Conservation (phyloP, 2,888 invertebrate species). For the Sphecodes monilicornis region DNA sequence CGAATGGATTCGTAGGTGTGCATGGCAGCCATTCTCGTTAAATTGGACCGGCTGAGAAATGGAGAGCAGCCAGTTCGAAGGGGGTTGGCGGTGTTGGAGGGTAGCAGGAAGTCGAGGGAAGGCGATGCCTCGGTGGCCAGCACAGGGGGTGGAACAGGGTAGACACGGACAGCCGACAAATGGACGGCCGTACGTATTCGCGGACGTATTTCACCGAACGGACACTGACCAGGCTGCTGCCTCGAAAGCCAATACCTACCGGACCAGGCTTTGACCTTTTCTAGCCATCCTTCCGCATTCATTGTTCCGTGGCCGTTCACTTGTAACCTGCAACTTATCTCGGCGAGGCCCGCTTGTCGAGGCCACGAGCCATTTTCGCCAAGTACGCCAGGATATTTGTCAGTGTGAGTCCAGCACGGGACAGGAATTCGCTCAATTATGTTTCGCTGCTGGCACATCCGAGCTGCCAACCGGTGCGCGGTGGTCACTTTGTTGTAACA, state of each 20-base stretch:
- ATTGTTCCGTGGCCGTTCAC: slow-evolving; percentile 61
- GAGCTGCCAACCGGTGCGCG: not conserved
- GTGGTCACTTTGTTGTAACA: not conserved
- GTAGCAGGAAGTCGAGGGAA: slow-evolving; percentile 45
- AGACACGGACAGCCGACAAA: slow-evolving; percentile 79
- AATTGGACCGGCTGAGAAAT: slow-evolving; percentile 82
- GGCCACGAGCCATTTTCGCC: slow-evolving; percentile 32
- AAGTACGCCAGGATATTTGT: slow-evolving; percentile 26
- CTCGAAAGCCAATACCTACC: slow-evolving; percentile 66
- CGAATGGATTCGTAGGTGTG: slow-evolving; percentile 70
- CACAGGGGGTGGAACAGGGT: slow-evolving; percentile 45
- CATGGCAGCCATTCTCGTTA: slow-evolving; percentile 76
- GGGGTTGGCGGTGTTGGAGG: slow-evolving; percentile 13
- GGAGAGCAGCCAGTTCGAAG: slow-evolving; percentile 58
- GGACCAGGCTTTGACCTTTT: slow-evolving; percentile 62
- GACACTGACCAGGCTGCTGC: slow-evolving; percentile 73
- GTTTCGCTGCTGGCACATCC: not conserved
- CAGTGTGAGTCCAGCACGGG: not conserved
- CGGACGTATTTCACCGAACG: slow-evolving; percentile 77
- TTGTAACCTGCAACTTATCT: slow-evolving; percentile 60
- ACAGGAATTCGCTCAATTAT: slow-evolving; percentile 30
- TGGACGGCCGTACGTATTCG: slow-evolving; percentile 79
- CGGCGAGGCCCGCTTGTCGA: slow-evolving; percentile 21
- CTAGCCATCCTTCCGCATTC: slow-evolving; percentile 62
- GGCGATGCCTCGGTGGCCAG: slow-evolving; percentile 31